Conservation (phyloP, 2,888 invertebrate species). For the Tipula vernalis region DNA sequence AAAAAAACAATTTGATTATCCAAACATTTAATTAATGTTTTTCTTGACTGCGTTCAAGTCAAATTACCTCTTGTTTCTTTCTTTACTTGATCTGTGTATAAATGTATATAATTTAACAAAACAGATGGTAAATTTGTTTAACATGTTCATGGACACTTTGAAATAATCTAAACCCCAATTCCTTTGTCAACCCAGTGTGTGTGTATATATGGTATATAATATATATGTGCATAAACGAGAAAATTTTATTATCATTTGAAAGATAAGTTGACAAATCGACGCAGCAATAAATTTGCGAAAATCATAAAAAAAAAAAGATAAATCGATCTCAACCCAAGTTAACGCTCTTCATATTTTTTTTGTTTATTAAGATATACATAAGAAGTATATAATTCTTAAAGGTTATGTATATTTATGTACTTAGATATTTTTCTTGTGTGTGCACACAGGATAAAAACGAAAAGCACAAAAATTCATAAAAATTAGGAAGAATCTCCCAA, state of each 20-base stretch:
- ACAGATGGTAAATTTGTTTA: neutral
- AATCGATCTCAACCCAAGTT: constrained; percentile 5
- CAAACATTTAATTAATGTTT: neutral
- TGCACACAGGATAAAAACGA: neutral
- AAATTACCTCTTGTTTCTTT: neutral
- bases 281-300: constrained; percentile 8
- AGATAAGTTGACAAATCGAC: constrained; percentile 10
- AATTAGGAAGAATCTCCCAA: neutral
- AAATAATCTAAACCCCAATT: neutral
- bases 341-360: constrained; percentile 4
- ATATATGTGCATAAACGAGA: neutral
- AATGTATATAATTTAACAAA: neutral
- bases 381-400: neutral
- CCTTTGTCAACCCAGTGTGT: neutral
- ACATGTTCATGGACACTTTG: neutral
- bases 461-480: neutral
- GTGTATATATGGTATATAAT: too few relatives aligned
- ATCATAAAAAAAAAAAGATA: constrained; percentile 7
- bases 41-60: neutral
- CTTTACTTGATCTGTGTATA: neutral
- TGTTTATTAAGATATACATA: neutral
- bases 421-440: neutral
- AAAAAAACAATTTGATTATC: neutral
- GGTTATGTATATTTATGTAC: neutral
- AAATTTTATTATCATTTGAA: constrained; percentile 8